Evolutionary conservation across 1,140 invertebrate species (phyloP).

Genomic region (Drosophila takahashii): DNA sequence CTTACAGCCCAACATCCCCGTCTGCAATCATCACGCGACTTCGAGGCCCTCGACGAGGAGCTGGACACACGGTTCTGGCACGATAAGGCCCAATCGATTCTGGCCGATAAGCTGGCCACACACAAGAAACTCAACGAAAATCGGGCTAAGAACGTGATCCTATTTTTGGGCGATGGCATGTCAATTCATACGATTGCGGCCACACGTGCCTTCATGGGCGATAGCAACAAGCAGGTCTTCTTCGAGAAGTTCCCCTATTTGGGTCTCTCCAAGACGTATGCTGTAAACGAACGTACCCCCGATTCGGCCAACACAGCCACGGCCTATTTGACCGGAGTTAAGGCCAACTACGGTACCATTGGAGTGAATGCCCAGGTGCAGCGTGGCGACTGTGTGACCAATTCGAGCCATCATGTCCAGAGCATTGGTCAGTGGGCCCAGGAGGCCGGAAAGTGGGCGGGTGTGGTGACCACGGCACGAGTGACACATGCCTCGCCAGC

Average conservation of each 20-base stretch:
- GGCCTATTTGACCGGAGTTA: constrained; percentile 93
- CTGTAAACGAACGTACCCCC: constrained; percentile 89
- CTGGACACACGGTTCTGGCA: constrained; percentile 67
- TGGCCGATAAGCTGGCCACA: constrained; percentile 66
- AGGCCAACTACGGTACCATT: constrained; percentile 90
- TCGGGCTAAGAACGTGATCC: constrained; percentile 89
- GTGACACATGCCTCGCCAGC: constrained; percentile 93
- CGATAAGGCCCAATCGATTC: constrained; percentile 70
- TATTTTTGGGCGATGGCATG: constrained; percentile 93
- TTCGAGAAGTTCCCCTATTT: constrained; percentile 91
- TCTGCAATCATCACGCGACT: constrained; percentile 54
- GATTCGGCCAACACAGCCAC: constrained; percentile 92
- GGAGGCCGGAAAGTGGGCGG: constrained; percentile 89
- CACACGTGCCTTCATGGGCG: constrained; percentile 88
- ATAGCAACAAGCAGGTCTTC: constrained; percentile 88
- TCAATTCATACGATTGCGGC: constrained; percentile 90
- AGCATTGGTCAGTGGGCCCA: constrained; percentile 89
- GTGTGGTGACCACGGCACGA: constrained; percentile 91
- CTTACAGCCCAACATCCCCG: constrained; percentile 63
- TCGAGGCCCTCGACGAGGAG: constrained; percentile 58
- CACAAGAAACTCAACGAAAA: constrained; percentile 83
- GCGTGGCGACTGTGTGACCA: constrained; percentile 85
- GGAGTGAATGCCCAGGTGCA: constrained; percentile 89
- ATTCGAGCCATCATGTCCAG: constrained; percentile 86
- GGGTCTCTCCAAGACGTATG: constrained; percentile 92